phyloP scores from a whole-genome alignment of 2,113 vertebrate species.

The Ceyx melanurus region DNA sequence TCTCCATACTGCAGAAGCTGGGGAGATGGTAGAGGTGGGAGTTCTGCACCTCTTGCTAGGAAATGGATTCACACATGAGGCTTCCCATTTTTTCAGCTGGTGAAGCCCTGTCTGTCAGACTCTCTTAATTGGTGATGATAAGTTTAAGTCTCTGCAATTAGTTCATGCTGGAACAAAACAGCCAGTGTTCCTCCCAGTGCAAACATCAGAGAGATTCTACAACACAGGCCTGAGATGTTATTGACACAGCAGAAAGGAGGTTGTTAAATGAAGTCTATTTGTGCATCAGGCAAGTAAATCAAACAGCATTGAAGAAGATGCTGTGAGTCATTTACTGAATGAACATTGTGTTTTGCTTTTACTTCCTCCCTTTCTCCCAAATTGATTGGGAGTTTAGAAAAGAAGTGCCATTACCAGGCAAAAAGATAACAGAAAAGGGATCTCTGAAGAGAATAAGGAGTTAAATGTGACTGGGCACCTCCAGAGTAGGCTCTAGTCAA shows the following conservation, averaged over 20 bases:
- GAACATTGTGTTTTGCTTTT: not conserved
- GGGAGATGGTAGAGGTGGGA: not conserved
- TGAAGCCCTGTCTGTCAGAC: not conserved
- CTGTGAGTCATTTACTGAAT: not conserved
- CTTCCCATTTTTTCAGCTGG: not conserved
- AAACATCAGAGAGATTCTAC: not conserved
- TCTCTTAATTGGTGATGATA: not conserved
- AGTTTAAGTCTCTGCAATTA: not conserved
- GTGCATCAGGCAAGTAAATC: constrained; percentile 16
- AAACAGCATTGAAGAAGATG: not conserved
- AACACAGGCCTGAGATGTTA: not conserved
- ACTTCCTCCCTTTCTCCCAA: not conserved
- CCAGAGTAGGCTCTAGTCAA: not conserved
- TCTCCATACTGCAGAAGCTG: not conserved
- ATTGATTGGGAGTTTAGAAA: constrained; percentile 2
- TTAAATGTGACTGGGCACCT: not conserved
- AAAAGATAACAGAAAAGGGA: not conserved
- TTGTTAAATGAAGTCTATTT: constrained; percentile 30
- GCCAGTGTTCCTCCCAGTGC: not conserved
- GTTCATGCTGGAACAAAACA: not conserved
- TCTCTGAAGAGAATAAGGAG: not conserved
- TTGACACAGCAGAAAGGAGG: not conserved
- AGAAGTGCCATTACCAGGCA: not conserved
- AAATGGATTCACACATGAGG: not conserved
- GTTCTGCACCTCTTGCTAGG: not conserved